Evolutionary conservation across 2,113 vertebrate genomes (phyloP), one percentile per base, ranked within the genome.

Genomic region (Entosphenus tridentatus): DNA sequence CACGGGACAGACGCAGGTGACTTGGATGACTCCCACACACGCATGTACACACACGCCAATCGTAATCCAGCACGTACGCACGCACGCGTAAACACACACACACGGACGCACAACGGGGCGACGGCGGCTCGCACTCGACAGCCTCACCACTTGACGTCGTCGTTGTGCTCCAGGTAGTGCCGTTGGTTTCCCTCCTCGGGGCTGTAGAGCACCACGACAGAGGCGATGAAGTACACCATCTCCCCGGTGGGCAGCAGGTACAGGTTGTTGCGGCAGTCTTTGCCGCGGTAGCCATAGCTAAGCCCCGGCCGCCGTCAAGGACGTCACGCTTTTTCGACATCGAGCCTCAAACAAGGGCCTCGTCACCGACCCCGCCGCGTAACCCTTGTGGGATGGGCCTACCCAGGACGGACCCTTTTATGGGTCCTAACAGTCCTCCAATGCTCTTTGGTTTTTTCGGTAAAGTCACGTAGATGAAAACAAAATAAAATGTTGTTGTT

Each of bases 231-330:
- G 71, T 96, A 97, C 2, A 98, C 89, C 0, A 88, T 98, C 80
- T 98, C 93, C 0, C 93, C 93, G 1, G 93, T 98, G 2, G 93
- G 93, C n/a, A 98, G 79, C 77, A 98, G 72, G 75, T 97, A 91
- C 68, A 98, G 83, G 79, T 98, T 98, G 71, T 83, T 95, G 69
- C 93, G 89, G 57, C 93, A 98, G 80, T 98, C 93, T 11, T 92
- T 85, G 4, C 93, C 93, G 10, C 93, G 79, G 70, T 97, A 98
- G 21, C 93, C 93, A 17, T 97, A 97, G 72, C 93, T 96, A 74
- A 2, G 39, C 39, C 39, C 39, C 39, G 1, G 14, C 0, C 55
- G 1, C 9, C 1, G 82, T 91, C 77, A 95, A 85, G 83, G 73
- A 73, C n/a, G 12, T 65, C 10, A 16, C 39, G 6, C 39, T 39